phyloP scores from a whole-genome alignment of 2,113 vertebrate genomes.

The Sigmodon hispidus region DNA sequence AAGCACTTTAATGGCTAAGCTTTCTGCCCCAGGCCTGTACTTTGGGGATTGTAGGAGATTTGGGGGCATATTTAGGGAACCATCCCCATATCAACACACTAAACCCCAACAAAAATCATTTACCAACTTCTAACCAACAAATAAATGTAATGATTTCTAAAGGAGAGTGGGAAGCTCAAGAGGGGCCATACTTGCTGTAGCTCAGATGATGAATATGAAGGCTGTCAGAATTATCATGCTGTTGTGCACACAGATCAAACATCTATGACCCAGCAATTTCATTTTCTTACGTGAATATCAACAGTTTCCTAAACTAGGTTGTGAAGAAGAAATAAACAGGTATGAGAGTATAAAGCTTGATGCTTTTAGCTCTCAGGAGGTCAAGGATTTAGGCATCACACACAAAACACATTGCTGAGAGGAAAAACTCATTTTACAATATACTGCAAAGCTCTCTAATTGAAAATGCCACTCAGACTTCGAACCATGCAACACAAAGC shows the following conservation, averaged over 20 bases:
- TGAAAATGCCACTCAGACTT: neutral
- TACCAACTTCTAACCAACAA: neutral
- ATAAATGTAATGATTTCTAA: neutral
- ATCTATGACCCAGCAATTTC: constrained; percentile 5
- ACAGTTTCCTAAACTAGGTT: neutral
- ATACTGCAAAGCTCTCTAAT: neutral
- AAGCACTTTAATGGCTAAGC: neutral
- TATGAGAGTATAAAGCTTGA: neutral
- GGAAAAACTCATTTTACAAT: neutral
- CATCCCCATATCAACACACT: neutral
- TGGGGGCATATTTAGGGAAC: neutral
- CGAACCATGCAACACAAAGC: neutral
- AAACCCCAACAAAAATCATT: neutral
- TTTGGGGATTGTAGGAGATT: neutral
- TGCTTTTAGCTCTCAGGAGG: neutral
- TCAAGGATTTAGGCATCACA: constrained; percentile 2
- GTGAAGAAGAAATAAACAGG: constrained; percentile 22
- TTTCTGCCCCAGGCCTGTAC: neutral
- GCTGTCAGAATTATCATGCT: neutral
- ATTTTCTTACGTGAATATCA: neutral
- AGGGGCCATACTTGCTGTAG: neutral
- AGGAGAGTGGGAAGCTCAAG: neutral
- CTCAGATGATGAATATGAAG: neutral
- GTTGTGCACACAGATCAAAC: neutral
- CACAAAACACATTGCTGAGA: neutral